phyloP scores from a whole-genome alignment of 1,140 invertebrate genomes.

The Drosophila pseudoananassae region DNA sequence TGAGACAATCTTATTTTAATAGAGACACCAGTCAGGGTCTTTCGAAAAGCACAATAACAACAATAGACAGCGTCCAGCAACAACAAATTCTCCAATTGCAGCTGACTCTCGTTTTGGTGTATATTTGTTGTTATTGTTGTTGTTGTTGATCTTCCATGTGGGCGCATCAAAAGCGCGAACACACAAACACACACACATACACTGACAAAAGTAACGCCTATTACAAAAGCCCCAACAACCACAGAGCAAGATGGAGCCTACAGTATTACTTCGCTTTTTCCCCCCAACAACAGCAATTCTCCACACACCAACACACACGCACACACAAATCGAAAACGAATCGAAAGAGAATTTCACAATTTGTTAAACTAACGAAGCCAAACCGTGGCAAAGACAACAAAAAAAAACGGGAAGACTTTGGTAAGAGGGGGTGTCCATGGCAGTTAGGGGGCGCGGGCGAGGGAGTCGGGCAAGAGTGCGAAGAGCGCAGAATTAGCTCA shows the following conservation, averaged over 20 bases:
- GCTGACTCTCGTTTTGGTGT: conserved; percentile 24
- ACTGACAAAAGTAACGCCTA: conserved; percentile 23
- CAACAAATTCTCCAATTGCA: conserved; percentile 22
- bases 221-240: conserved; percentile 13
- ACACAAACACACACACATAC: conserved; percentile 18
- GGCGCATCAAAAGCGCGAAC: conserved; percentile 17
- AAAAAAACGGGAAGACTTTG: conserved; percentile 36
- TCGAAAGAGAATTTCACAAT: conserved; percentile 54
- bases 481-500: conserved; percentile 46
- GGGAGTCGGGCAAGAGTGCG: conserved; percentile 18
- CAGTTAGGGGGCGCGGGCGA: conserved; percentile 1
- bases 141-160: conserved; percentile 39
- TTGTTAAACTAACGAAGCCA: conserved; percentile 51
- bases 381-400: conserved; percentile 48
- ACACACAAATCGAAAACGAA: conserved; percentile 21
- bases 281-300: conserved; percentile 15
- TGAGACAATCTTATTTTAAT: conserved; percentile 7
- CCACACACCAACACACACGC: conserved; percentile 17
- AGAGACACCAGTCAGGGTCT: background rate
- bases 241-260: conserved; percentile 17
- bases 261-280: conserved; percentile 39
- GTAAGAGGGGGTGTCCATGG: conserved; percentile 10
- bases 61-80: background rate
- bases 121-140: conserved; percentile 6
- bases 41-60: background rate